Evolutionary conservation across 2,888 invertebrate genomes (phyloP).

Genomic region (Ophion costatus): DNA sequence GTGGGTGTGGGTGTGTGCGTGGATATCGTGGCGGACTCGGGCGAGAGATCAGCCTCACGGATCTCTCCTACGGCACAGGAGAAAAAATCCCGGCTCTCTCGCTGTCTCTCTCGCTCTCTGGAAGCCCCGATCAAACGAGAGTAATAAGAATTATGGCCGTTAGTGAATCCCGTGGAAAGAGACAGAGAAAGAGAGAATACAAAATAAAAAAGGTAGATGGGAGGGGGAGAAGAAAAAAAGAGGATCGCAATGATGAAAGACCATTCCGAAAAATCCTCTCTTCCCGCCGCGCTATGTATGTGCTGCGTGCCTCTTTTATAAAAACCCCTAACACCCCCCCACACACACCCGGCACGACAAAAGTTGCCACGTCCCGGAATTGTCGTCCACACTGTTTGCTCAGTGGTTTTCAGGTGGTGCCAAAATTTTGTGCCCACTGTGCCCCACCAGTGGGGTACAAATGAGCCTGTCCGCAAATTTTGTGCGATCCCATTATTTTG

Average conservation of each 20-base stretch:
- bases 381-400: background rate
- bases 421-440: too few species aligned
- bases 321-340: background rate
- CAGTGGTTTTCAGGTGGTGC: background rate
- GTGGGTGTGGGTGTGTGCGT: too few species aligned
- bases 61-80: slow-evolving; percentile 20
- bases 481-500: too few species aligned
- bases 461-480: too few species aligned
- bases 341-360: slow-evolving; percentile 15
- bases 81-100: slow-evolving; percentile 21
- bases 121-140: slow-evolving; percentile 58
- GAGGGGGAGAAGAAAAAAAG: background rate
- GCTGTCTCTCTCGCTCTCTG: slow-evolving; percentile 27
- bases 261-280: slow-evolving; percentile 47
- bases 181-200: background rate
- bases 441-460: too few species aligned
- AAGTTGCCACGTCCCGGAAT: background rate
- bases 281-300: background rate
- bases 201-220: background rate
- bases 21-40: slow-evolving; percentile 1
- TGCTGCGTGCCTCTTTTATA: slow-evolving; percentile 51
- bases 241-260: slow-evolving; percentile 56
- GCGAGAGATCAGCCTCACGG: slow-evolving; percentile 18
- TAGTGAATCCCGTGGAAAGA: slow-evolving; percentile 44
- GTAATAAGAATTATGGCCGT: slow-evolving; percentile 61